Percentiles rank a stretch among this genome's conserved stretches.
Evolutionary conservation across 2,113 vertebrate genomes (phyloP).

Genomic region (Cichladusa arquata): DNA sequence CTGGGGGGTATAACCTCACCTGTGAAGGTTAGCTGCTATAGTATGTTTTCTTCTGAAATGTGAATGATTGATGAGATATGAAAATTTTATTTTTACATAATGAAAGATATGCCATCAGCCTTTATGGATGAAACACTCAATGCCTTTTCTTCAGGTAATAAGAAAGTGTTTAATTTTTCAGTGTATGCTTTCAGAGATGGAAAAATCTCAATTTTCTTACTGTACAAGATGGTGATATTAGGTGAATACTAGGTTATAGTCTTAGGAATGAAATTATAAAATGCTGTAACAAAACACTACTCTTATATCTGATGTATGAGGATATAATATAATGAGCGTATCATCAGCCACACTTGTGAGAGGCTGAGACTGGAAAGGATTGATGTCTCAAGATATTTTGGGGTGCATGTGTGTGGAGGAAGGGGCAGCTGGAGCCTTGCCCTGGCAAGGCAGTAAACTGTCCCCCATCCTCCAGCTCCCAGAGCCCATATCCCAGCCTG

Average conservation of each 20-base stretch:
- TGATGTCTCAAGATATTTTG: not conserved
- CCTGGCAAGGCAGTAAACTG: not conserved
- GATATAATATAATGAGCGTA: not conserved
- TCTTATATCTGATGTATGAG: not conserved
- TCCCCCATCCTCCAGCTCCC: too few relatives aligned
- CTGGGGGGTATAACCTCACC: not conserved
- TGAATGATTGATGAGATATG: not conserved
- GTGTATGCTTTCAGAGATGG: not conserved
- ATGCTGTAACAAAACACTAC: not conserved
- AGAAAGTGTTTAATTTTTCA: slow-evolving; percentile 10
- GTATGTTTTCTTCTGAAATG: not conserved
- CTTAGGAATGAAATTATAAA: not conserved
- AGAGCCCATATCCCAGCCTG: not conserved
- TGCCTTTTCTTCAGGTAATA: not conserved
- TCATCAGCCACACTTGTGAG: not conserved
- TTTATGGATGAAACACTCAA: not conserved
- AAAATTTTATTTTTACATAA: slow-evolving; percentile 1
- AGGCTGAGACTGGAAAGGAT: not conserved
- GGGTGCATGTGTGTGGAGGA: accelerated
- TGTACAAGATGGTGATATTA: not conserved
- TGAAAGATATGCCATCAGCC: not conserved
- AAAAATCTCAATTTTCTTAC: not conserved
- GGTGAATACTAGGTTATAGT: not conserved
- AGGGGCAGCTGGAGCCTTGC: not conserved
- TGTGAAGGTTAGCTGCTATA: not conserved